Evolutionary conservation across 1,140 invertebrate species (phyloP), one percentile per base, ranked within the genome.

Genomic region (Drosophila ironensis): DNA sequence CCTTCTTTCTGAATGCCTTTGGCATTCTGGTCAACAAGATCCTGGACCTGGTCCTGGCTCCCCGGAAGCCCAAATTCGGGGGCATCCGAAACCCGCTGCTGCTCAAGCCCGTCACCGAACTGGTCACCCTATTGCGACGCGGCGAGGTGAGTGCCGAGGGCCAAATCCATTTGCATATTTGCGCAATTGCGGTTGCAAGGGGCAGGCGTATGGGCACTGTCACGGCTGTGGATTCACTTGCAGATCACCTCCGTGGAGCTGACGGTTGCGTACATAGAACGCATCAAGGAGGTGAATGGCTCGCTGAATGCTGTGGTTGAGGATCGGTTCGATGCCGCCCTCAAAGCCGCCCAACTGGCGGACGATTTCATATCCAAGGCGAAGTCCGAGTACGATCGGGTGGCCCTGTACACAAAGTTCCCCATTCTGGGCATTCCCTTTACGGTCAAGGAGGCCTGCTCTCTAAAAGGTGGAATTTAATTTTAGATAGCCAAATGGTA

Each of bases 401-500:
- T 89, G 9, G 93, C 93, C 0, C 90, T 94, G 0, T 88, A 88
- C 6, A 89, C 72, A 1, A 92, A 93, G 46, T 92, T 91, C 67
- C 95, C 95, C 0, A 89, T 96, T 16, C 90, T 95, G n/a, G 95
- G 95, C 1, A 92, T 96, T n/a, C 95, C 95, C 0, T 92, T 96
- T 16, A 95, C 94, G 0, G 92, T 95, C 0, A 96, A 96, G 80
- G 95, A 96, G 75, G 93, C 93, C 33, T 94, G 94, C 60, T 91
- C 91, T 6, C 88, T 95, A 0, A 92, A 92, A 91, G 94, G 94
- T 81, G 45, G 66, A 16, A 6, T 22, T 4, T 25, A 7, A 4
- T 2, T 11, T 8, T 16, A 8, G 1, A 14, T 37, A 16, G 1
- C 1, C 12, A 16, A 37, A 16, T 37, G 5, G 16, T 16, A 7